Evolutionary conservation across 1,140 invertebrate species (phyloP), one percentile per base, ranked within the genome.

Genomic region (Scaptomyza pallida): DNA sequence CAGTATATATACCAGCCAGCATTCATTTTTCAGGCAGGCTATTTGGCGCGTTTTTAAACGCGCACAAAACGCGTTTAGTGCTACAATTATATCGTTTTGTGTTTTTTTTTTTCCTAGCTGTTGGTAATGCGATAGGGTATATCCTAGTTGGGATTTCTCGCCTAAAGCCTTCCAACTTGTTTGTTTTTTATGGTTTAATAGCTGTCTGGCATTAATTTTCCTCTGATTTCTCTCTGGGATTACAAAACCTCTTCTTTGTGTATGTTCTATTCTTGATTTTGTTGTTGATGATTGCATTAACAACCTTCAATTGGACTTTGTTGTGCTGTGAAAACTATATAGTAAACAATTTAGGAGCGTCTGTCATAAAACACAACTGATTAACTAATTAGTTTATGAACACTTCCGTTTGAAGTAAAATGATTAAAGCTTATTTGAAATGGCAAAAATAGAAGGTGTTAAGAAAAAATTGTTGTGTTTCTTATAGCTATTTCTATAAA

Each of bases 251-350:
- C 5, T n/a, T 48, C 8, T 17, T 13, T 5, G 5, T 15, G n/a
- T n/a, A n/a, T 35, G 5, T 41, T 19, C 13, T 54, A 13, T 41
- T 19, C 19, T 51, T 12, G 15, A 17, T 12, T 16, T 45, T 21
- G 5, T 1, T 40, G 26, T 17, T 5, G 23, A 26, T 50, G 23
- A 56, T 55, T 52, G 44, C 52, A 55, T 48, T 41, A 26, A 61
- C 43, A 68, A 59, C 69, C 75, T 78, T 62, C 68, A 43, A 6
- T 47, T 44, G 26, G 19, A 50, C 48, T 35, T 52, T 30, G 12
- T n/a, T 17, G 2, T n/a, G n/a, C n/a, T n/a, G n/a, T n/a, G n/a
- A n/a, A n/a, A n/a, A n/a, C n/a, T n/a, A n/a, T n/a, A n/a, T n/a
- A n/a, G 45, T 72, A 72, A 78, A 78, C 68, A 78, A 26, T 5